phyloP scores from a whole-genome alignment of 2,888 invertebrate species.

The Dendrolimus pini region DNA sequence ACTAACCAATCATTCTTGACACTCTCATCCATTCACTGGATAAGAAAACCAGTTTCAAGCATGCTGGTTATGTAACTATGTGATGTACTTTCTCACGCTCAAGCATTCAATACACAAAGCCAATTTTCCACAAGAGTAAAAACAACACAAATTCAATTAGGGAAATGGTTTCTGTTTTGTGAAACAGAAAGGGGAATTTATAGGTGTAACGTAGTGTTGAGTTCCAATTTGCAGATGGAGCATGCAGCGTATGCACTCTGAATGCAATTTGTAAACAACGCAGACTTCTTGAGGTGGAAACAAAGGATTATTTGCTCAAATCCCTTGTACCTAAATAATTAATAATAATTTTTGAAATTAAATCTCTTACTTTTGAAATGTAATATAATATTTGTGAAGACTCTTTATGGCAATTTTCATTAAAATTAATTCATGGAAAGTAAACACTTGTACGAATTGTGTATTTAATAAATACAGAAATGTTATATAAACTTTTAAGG shows the following conservation, averaged over 20 bases:
- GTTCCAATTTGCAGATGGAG: constrained; percentile 53
- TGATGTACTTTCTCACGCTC: constrained; percentile 63
- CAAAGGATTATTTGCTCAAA: too few relatives aligned
- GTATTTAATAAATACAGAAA: too few relatives aligned
- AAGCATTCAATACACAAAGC: constrained; percentile 51
- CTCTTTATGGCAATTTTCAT: too few relatives aligned
- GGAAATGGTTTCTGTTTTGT: constrained; percentile 56
- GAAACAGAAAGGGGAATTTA: constrained; percentile 54
- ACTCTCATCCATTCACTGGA: constrained; percentile 35
- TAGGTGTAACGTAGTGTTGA: constrained; percentile 43
- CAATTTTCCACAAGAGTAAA: constrained; percentile 65
- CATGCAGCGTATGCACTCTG: constrained; percentile 6
- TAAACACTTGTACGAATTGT: too few relatives aligned
- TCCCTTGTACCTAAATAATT: background rate
- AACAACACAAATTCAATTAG: constrained; percentile 73
- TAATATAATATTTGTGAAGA: too few relatives aligned
- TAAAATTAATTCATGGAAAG: too few relatives aligned
- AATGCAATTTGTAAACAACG: constrained; percentile 23
- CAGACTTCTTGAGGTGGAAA: background rate
- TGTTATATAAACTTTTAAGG: constrained; percentile 17
- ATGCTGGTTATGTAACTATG: constrained; percentile 38
- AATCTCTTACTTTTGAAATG: too few relatives aligned
- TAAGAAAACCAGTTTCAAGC: constrained; percentile 34
- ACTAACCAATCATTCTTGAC: constrained; percentile 28
- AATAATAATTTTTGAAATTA: background rate